A percentile compares a stretch with the other conserved stretches of the same genome.
Conservation (phyloP, 23 tunicate species). For the Halocynthia aurantium region DNA sequence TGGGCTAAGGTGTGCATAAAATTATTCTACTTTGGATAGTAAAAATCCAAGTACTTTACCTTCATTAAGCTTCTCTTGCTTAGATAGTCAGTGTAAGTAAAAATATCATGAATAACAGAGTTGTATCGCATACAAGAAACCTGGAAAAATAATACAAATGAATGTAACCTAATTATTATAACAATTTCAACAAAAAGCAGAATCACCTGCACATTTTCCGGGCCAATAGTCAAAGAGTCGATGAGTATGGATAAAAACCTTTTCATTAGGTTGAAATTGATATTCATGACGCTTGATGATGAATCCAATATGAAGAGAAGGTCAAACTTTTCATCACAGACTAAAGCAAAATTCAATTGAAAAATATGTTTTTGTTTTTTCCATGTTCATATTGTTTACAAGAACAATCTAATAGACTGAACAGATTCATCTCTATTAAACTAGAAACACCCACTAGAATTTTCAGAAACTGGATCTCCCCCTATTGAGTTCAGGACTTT, state of each 20-base stretch:
- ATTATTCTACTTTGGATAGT: too few relatives aligned
- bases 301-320: conserved; percentile 64
- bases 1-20: too few relatives aligned
- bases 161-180: not conserved
- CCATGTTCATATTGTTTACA: too few relatives aligned
- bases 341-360: conserved; percentile 1
- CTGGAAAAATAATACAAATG: conserved; percentile 6
- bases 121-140: conserved; percentile 43
- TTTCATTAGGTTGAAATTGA: conserved; percentile 42
- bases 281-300: conserved; percentile 50
- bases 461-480: too few relatives aligned
- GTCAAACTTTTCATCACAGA: conserved; percentile 69
- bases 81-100: conserved; percentile 38
- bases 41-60: conserved; percentile 9
- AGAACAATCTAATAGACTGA: too few relatives aligned
- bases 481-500: too few relatives aligned
- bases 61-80: conserved; percentile 25
- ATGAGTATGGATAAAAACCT: conserved; percentile 46
- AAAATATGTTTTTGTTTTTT: too few relatives aligned
- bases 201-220: conserved; percentile 55
- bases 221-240: conserved; percentile 54
- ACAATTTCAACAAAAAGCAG: not conserved
- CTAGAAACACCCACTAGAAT: too few relatives aligned
- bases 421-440: too few relatives aligned
- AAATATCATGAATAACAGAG: conserved; percentile 27